Evolutionary conservation across 2,888 invertebrate species (phyloP).

Genomic region (Lymantria dispar): DNA sequence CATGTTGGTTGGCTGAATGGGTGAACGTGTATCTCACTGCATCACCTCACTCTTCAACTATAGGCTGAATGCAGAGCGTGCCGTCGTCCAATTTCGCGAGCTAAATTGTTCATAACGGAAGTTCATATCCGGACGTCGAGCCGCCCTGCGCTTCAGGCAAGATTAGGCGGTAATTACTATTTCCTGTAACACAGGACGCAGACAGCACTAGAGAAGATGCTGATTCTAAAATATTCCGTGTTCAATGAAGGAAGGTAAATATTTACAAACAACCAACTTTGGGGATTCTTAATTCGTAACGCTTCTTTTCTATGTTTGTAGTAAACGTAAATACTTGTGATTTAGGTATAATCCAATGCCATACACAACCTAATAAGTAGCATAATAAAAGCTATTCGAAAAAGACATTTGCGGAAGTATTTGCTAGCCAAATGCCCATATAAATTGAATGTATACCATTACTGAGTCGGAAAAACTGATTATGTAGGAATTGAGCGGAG

Average conservation of each 20-base stretch:
- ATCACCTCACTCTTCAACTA: slow-evolving; percentile 54
- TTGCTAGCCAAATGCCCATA: slow-evolving; percentile 36
- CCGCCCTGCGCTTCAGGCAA: slow-evolving; percentile 77
- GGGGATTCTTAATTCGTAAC: not conserved
- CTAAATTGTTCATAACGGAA: slow-evolving; percentile 93
- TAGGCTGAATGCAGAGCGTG: slow-evolving; percentile 68
- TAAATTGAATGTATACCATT: slow-evolving; percentile 66
- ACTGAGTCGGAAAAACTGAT: slow-evolving; percentile 71
- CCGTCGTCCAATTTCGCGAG: slow-evolving; percentile 84
- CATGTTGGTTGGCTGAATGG: slow-evolving; percentile 12
- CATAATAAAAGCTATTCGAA: slow-evolving; percentile 25
- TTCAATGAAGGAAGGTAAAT: slow-evolving; percentile 52
- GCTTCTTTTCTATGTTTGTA: not conserved
- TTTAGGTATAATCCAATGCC: slow-evolving; percentile 10
- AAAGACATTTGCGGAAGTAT: slow-evolving; percentile 38
- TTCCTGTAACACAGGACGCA: slow-evolving; percentile 78
- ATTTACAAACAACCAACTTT: not conserved
- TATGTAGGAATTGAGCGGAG: slow-evolving; percentile 64
- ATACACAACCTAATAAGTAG: slow-evolving; percentile 16
- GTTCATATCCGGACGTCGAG: slow-evolving; percentile 90
- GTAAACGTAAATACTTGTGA: slow-evolving; percentile 4
- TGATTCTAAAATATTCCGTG: slow-evolving; percentile 37
- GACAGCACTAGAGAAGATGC: slow-evolving; percentile 62
- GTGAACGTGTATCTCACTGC: slow-evolving; percentile 47
- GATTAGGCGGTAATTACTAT: slow-evolving; percentile 84